Percentiles rank a stretch among this genome's conserved stretches.
Evolutionary conservation across 2,888 invertebrate species (phyloP).

Genomic region (Chalcis sispes): DNA sequence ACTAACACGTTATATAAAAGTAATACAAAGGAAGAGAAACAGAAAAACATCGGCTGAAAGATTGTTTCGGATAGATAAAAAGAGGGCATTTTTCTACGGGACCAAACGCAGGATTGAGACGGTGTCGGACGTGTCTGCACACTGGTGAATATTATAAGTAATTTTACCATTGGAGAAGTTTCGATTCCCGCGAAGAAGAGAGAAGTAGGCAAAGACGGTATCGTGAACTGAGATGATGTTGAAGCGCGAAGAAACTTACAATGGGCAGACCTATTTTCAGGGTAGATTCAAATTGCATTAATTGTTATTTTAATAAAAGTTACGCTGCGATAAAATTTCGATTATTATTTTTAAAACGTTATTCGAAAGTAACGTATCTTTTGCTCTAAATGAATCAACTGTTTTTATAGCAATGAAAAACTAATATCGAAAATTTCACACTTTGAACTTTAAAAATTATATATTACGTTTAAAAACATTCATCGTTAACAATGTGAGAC

Average conservation of each 20-base stretch:
- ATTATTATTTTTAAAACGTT: no score
- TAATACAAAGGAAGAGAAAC: constrained; percentile 36
- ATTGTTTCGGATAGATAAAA: constrained; percentile 71
- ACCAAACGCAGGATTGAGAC: constrained; percentile 60
- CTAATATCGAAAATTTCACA: no score
- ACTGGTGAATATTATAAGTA: constrained; percentile 68
- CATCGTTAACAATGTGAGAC: no score
- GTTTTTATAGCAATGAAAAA: no score
- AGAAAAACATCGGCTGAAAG: constrained; percentile 60
- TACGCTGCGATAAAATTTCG: no score
- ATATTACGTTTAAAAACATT: no score
- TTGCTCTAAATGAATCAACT: no score
- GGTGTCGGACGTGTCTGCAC: constrained; percentile 62
- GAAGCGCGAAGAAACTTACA: not conserved
- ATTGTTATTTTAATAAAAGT: no score
- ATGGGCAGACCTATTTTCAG: not conserved
- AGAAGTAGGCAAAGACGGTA: constrained; percentile 24
- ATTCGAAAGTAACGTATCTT: no score
- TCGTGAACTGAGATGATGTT: not conserved
- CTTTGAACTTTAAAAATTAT: no score
- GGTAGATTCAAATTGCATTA: not conserved
- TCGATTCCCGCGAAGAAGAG: no score
- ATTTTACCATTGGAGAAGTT: constrained; percentile 60
- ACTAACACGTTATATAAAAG: constrained; percentile 36
- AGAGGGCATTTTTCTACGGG: constrained; percentile 67